phyloP scores from a whole-genome alignment of 2,888 invertebrate species.

The Pegoplata infirma region DNA sequence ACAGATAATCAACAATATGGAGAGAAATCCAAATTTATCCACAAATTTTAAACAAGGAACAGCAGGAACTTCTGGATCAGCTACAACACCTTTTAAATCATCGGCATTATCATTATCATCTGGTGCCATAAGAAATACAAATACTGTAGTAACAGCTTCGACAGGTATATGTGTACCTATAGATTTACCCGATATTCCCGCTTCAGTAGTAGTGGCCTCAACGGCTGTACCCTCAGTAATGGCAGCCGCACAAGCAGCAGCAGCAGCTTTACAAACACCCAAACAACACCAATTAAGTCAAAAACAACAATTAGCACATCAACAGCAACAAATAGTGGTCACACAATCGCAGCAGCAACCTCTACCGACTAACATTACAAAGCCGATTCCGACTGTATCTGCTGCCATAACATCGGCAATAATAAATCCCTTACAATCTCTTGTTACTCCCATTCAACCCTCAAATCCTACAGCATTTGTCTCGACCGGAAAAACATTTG shows the following conservation, averaged over 20 bases:
- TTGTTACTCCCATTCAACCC: slow-evolving; percentile 30
- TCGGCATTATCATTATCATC: background rate
- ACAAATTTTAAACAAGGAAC: background rate
- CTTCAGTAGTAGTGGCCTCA: slow-evolving; percentile 70
- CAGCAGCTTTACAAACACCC: slow-evolving; percentile 65
- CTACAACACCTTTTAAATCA: slow-evolving; percentile 32
- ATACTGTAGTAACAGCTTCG: slow-evolving; percentile 36
- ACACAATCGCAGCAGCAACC: slow-evolving; percentile 20
- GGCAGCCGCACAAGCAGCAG: slow-evolving; percentile 66
- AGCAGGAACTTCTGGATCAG: background rate
- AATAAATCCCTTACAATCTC: slow-evolving; percentile 34
- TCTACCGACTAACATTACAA: slow-evolving; percentile 24
- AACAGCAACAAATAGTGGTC: slow-evolving; percentile 31
- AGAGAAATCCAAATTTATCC: slow-evolving; percentile 13
- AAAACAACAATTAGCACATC: slow-evolving; percentile 44
- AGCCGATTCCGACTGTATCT: slow-evolving; percentile 31
- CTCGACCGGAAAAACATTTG: slow-evolving; percentile 55
- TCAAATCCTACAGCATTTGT: slow-evolving; percentile 52
- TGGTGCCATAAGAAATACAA: background rate
- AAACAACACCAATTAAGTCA: slow-evolving; percentile 50
- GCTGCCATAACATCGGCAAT: slow-evolving; percentile 29
- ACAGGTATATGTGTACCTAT: slow-evolving; percentile 71
- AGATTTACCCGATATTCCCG: slow-evolving; percentile 72
- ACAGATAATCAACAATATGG: background rate
- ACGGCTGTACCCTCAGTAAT: slow-evolving; percentile 66